Evolutionary conservation across 2,888 invertebrate species (phyloP).

Genomic region (Galerucella calmariensis): DNA sequence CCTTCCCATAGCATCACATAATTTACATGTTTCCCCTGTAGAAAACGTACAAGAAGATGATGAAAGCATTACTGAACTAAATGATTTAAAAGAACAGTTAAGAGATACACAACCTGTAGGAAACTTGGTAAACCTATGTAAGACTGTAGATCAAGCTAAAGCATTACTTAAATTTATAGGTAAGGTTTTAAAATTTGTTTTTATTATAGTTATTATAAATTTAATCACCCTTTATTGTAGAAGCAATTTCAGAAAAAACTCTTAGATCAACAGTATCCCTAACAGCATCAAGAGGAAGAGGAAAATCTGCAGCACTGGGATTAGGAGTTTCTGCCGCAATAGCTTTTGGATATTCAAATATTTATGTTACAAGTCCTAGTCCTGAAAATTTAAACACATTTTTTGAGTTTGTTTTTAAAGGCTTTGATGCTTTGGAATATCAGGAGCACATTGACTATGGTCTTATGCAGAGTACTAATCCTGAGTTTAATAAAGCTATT

Average conservation of each 20-base stretch:
- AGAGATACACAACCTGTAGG: conserved; percentile 94
- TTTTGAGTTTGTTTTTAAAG: conserved; percentile 96
- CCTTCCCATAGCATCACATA: conserved; percentile 91
- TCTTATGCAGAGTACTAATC: conserved; percentile 92
- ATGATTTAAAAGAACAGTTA: conserved; percentile 82
- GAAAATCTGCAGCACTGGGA: conserved; percentile 97
- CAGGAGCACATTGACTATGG: conserved; percentile 97
- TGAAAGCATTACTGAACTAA: conserved; percentile 72
- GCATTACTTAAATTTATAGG: conserved; percentile 83
- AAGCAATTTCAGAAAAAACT: conserved; percentile 93
- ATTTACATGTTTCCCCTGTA: conserved; percentile 82
- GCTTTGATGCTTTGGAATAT: conserved; percentile 92
- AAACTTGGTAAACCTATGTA: conserved; percentile 86
- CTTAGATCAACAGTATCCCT: conserved; percentile 90
- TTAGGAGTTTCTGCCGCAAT: conserved; percentile 89
- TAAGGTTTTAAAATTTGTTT: not conserved
- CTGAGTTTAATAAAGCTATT: conserved; percentile 96
- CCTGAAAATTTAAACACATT: conserved; percentile 98
- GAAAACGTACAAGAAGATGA: conserved; percentile 67
- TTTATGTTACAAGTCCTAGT: conserved; percentile 97
- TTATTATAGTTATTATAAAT: not conserved
- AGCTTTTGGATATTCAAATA: conserved; percentile 85
- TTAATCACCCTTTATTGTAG: conserved; percentile 67
- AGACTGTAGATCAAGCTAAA: conserved; percentile 93
- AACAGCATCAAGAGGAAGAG: conserved; percentile 96